Evolutionary conservation across 2,888 invertebrate species (phyloP).

Genomic region (Cosmia trapezina): DNA sequence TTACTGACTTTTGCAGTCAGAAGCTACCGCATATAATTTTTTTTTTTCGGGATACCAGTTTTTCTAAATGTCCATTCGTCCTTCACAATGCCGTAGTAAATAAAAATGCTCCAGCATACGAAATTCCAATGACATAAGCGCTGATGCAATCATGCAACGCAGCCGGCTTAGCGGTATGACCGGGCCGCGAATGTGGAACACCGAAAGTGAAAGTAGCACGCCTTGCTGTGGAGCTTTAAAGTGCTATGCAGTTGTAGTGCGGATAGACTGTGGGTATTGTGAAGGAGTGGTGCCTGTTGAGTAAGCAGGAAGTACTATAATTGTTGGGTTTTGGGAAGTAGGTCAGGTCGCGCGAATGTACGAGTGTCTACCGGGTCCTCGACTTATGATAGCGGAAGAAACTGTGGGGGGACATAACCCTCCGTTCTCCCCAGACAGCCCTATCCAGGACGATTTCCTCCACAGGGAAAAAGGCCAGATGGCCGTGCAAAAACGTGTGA

Average conservation of each 20-base stretch:
- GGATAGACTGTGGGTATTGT: slow-evolving; percentile 8
- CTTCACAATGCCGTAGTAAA: slow-evolving; percentile 78
- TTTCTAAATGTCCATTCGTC: slow-evolving; percentile 69
- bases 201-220: slow-evolving; percentile 85
- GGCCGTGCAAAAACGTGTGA: background rate
- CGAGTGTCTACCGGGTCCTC: background rate
- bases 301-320: background rate
- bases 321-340: background rate
- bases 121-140: slow-evolving; percentile 84
- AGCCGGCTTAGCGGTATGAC: slow-evolving; percentile 73
- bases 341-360: too few relatives aligned
- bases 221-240: slow-evolving; percentile 60
- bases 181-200: slow-evolving; percentile 80
- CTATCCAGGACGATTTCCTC: background rate
- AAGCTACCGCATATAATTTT: too few relatives aligned
- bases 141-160: slow-evolving; percentile 74
- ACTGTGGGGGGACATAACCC: background rate
- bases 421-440: background rate
- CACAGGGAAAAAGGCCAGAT: background rate
- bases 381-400: too few relatives aligned
- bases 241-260: slow-evolving; percentile 50
- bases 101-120: slow-evolving; percentile 70
- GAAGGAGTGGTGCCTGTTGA: background rate
- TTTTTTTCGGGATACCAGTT: background rate
- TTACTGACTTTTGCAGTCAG: too few relatives aligned